Conservation (phyloP, 2,888 invertebrate genomes). For the Phortica okadai region DNA sequence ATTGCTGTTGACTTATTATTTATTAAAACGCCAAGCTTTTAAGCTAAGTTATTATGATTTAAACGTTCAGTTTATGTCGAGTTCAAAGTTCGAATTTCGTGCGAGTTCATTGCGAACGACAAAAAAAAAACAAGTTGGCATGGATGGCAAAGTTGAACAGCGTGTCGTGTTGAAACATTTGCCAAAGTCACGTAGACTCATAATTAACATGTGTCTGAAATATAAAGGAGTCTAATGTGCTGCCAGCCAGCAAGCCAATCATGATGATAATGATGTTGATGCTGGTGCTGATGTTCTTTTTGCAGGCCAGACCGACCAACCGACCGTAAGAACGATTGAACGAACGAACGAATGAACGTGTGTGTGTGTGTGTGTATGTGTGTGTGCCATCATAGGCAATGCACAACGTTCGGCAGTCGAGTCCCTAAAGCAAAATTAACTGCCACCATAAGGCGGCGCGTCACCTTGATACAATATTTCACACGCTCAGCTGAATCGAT, state of each 20-base stretch:
- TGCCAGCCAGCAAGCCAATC: background rate
- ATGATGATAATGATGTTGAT: background rate
- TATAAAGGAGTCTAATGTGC: conserved; percentile 19
- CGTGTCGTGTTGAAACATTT: conserved; percentile 3
- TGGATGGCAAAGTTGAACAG: background rate
- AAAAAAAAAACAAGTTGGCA: conserved; percentile 38
- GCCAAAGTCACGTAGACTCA: conserved; percentile 57
- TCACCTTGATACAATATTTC: conserved; percentile 24
- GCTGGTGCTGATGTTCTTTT: background rate
- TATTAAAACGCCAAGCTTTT: conserved; percentile 1
- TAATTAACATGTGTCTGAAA: conserved; percentile 58
- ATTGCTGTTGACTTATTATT: conserved; percentile 24
- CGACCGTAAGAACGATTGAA: too few species aligned
- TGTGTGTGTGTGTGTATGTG: background rate
- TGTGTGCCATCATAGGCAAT: background rate
- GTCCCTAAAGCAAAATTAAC: conserved; percentile 24
- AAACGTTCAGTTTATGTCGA: conserved; percentile 45
- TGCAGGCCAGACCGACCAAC: background rate
- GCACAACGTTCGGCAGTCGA: background rate
- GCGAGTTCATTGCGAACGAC: conserved; percentile 44
- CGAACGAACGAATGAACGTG: background rate
- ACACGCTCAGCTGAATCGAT: background rate
- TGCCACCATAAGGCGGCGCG: conserved; percentile 18
- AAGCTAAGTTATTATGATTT: conserved; percentile 29
- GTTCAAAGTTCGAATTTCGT: conserved; percentile 58